Evolutionary conservation across 2,797 vertebrate species (phyloP).

Genomic region (Acestrorhynchus altus): DNA sequence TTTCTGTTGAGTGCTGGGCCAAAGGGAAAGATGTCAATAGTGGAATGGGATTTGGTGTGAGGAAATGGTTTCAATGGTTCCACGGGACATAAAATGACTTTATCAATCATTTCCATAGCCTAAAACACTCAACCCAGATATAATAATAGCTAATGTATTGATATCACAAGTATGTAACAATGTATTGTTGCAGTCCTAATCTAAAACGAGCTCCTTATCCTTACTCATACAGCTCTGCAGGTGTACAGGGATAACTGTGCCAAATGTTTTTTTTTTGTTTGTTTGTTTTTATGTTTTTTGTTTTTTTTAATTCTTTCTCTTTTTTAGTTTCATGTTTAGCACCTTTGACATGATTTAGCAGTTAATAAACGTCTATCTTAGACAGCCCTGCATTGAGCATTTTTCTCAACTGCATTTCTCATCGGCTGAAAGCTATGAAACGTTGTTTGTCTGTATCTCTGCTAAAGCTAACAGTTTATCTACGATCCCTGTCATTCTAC

Average conservation of each 20-base stretch:
- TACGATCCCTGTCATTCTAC: not conserved
- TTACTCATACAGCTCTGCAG: not conserved
- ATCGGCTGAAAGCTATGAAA: not conserved
- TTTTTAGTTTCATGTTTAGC: not conserved
- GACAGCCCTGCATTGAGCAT: not conserved
- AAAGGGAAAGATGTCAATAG: slow-evolving; percentile 21
- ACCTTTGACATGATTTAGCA: slow-evolving; percentile 5
- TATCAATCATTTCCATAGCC: slow-evolving; percentile 8
- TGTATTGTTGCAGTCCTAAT: not conserved
- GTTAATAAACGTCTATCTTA: slow-evolving; percentile 1
- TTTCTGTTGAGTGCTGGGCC: slow-evolving; percentile 27
- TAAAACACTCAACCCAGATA: not conserved
- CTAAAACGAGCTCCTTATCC: not conserved
- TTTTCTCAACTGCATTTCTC: not conserved
- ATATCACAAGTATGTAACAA: not conserved
- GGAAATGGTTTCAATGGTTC: not conserved
- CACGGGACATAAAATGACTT: not conserved
- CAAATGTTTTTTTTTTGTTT: slow-evolving; percentile 12
- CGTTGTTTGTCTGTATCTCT: slow-evolving; percentile 3
- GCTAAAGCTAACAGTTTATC: slow-evolving; percentile 3
- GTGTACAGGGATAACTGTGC: slow-evolving; percentile 18
- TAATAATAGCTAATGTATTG: not conserved
- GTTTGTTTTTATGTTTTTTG: not conserved
- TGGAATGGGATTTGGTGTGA: not conserved
- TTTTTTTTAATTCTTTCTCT: not conserved